These are phyloP conservation scores for Piaya cayana DNA, from an alignment of 2,113 vertebrate genomes.

Conservation along the genomic window DNA sequence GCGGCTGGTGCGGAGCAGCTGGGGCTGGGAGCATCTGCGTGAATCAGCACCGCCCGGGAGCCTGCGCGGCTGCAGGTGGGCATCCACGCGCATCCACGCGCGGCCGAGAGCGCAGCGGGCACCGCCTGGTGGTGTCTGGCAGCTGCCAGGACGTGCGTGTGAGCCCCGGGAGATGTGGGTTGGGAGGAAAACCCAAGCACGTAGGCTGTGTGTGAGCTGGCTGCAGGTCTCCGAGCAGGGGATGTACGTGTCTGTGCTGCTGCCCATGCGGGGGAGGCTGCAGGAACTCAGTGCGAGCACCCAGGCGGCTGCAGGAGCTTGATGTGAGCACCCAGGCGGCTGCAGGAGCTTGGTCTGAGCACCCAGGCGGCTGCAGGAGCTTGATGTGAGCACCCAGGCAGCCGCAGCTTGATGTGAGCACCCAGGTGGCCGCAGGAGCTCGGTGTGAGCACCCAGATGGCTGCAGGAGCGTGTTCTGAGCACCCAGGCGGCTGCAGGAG, in stretches of 20 bases:
- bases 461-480: no score
- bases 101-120: background rate
- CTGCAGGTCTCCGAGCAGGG: background rate
- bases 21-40: background rate
- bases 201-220: background rate
- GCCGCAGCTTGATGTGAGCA: no score
- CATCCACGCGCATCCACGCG: background rate
- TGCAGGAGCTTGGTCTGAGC: no score
- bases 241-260: rapidly evolving
- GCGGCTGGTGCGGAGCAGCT: background rate
- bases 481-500: no score
- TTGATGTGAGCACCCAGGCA: no score
- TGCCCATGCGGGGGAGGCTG: background rate
- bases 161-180: background rate
- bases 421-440: no score
- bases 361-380: background rate
- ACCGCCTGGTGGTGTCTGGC: background rate
- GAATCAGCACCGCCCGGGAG: background rate
- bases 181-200: background rate
- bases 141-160: background rate
- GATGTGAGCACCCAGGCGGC: rapidly evolving
- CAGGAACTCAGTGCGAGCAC: background rate
- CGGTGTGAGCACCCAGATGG: no score
- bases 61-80: background rate
- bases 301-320: background rate